These are phyloP conservation scores for Urocitellus parryii DNA, from an alignment of 2,113 vertebrate genomes.

Conservation along the genomic window DNA sequence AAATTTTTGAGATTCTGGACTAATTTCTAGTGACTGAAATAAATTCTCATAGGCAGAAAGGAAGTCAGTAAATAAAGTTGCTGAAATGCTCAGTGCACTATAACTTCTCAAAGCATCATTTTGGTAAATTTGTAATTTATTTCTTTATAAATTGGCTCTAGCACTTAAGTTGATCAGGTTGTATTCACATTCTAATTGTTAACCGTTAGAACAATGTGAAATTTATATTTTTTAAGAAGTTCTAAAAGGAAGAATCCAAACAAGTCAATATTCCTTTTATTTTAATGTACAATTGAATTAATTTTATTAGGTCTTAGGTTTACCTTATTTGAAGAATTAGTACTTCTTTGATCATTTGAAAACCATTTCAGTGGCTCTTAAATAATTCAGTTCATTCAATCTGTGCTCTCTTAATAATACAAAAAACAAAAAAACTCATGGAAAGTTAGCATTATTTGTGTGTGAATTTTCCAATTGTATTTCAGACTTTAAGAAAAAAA, in stretches of 20 bases:
- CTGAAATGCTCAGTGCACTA: background rate
- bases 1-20: background rate
- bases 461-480: constrained; percentile 99
- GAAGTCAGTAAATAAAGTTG: background rate
- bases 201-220: background rate
- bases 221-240: background rate
- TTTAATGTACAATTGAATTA: background rate
- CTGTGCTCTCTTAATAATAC: constrained; percentile 80
- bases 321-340: constrained; percentile 64
- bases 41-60: background rate
- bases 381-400: constrained; percentile 78
- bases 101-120: background rate
- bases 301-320: constrained; percentile 55
- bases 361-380: constrained; percentile 85
- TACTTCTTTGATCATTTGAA: constrained; percentile 72
- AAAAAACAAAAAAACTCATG: constrained; percentile 72
- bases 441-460: constrained; percentile 90
- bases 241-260: constrained; percentile 37
- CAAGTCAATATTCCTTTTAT: constrained; percentile 63
- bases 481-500: constrained; percentile 99
- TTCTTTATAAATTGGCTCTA: background rate
- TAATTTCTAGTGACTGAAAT: background rate
- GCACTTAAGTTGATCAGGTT: background rate
- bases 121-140: background rate
- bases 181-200: background rate